phyloP scores from a whole-genome alignment of 2,797 vertebrate species.

The Sternotherus odoratus region DNA sequence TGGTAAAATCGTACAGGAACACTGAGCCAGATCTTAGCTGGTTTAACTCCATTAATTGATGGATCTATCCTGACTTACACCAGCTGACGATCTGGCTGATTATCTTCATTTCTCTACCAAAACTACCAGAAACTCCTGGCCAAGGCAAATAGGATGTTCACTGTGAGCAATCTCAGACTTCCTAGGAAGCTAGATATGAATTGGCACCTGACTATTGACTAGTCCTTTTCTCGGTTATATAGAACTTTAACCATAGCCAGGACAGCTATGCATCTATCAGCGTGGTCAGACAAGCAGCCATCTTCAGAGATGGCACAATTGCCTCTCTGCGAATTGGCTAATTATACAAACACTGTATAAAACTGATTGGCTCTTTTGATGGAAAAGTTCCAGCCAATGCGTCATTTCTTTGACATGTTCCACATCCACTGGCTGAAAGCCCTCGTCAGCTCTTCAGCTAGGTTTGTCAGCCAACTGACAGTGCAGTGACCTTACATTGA shows the following conservation, averaged over 20 bases:
- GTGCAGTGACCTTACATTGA: conserved; percentile 65
- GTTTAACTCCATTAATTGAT: background rate
- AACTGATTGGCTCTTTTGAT: conserved; percentile 14
- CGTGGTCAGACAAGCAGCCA: background rate
- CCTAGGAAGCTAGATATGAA: background rate
- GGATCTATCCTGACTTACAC: background rate
- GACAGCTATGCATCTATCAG: background rate
- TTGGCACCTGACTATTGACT: background rate
- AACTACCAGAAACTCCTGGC: background rate
- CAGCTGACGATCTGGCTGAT: fast-evolving
- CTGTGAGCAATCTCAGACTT: fast-evolving
- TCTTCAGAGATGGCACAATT: background rate
- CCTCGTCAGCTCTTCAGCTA: conserved; percentile 54
- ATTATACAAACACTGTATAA: conserved; percentile 10
- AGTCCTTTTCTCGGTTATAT: background rate
- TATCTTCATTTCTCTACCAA: conserved; percentile 5
- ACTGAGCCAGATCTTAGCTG: background rate
- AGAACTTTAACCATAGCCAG: conserved; percentile 12
- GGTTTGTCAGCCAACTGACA: conserved; percentile 69
- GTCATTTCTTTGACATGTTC: conserved; percentile 63
- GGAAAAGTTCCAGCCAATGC: background rate
- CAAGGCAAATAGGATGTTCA: background rate
- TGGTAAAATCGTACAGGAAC: background rate
- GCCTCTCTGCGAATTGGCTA: conserved; percentile 9
- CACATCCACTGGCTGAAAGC: conserved; percentile 55